A percentile compares a stretch with the other conserved stretches of the same genome.
Conservation (phyloP, 1,140 invertebrate species). For the Proales similis region DNA sequence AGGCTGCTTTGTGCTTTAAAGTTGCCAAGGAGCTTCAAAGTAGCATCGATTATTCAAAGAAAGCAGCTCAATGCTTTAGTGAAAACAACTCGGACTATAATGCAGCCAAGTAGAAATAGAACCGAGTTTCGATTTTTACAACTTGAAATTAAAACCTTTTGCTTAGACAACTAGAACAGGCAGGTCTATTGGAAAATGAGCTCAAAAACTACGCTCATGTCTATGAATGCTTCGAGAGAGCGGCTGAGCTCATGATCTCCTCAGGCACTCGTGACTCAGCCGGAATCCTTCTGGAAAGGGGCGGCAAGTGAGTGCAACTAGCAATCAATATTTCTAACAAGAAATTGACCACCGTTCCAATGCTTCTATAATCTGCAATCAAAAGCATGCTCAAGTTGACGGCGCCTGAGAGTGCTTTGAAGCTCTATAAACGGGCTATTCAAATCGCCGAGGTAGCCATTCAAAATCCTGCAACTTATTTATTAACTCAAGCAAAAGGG, state of each 20-base stretch:
- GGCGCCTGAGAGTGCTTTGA: conserved; percentile 3
- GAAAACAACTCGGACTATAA: conserved; percentile 17
- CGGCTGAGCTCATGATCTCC: conserved; percentile 15
- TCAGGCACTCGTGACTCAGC: conserved; percentile 29
- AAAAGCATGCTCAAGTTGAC: conserved; percentile 16
- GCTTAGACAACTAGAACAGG: conserved; percentile 28
- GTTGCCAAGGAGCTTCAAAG: conserved; percentile 27
- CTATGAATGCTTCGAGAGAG: conserved; percentile 10
- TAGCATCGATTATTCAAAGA: conserved; percentile 14
- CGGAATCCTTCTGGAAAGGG: conserved; percentile 16
- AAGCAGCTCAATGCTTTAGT: conserved; percentile 16
- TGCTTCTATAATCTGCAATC: background rate
- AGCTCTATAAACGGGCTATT: conserved; percentile 10
- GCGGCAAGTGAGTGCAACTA: too few relatives aligned
- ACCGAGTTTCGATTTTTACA: background rate
- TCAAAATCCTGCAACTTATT: too few relatives aligned
- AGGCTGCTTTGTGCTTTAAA: conserved; percentile 28
- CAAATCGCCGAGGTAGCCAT: conserved; percentile 7
- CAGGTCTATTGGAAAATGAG: conserved; percentile 14
- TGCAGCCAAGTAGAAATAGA: conserved; percentile 14
- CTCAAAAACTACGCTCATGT: background rate
- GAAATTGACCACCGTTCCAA: background rate
- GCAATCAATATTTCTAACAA: background rate
- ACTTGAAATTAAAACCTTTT: too few relatives aligned
- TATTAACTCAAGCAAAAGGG: too few relatives aligned